Conservation (phyloP, 2,888 invertebrate species). For the Platycnemis pennipes region DNA sequence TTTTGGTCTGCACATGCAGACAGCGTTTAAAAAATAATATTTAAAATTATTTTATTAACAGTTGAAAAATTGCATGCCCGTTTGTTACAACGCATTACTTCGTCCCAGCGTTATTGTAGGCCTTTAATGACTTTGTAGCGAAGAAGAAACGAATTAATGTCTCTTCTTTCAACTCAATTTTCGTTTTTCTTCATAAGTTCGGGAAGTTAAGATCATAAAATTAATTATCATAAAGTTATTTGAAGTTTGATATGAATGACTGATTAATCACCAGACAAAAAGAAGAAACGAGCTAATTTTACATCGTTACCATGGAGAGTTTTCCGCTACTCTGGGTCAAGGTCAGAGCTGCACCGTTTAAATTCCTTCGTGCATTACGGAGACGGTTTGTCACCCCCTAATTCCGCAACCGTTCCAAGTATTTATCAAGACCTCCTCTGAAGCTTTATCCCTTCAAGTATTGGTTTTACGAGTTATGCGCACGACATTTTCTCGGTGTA, state of each 20-base stretch:
- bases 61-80: background rate
- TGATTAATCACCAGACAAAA: background rate
- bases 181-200: background rate
- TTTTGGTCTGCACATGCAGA: too few species aligned
- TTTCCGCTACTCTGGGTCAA: slow-evolving; percentile 17
- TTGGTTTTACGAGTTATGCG: background rate
- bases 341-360: background rate
- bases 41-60: too few species aligned
- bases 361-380: slow-evolving; percentile 16
- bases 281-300: background rate
- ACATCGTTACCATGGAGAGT: background rate
- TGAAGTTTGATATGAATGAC: background rate
- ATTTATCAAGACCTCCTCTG: background rate
- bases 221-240: background rate
- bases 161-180: background rate
- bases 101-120: background rate
- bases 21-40: too few species aligned
- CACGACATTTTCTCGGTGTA: too few species aligned
- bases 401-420: background rate
- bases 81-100: background rate
- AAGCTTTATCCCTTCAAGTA: background rate
- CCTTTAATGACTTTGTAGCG: background rate
- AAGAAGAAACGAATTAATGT: background rate
- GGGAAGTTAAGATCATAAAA: too few species aligned
- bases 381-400: background rate